phyloP scores from a whole-genome alignment of 2,888 invertebrate genomes.

The Phorcus lineatus region DNA sequence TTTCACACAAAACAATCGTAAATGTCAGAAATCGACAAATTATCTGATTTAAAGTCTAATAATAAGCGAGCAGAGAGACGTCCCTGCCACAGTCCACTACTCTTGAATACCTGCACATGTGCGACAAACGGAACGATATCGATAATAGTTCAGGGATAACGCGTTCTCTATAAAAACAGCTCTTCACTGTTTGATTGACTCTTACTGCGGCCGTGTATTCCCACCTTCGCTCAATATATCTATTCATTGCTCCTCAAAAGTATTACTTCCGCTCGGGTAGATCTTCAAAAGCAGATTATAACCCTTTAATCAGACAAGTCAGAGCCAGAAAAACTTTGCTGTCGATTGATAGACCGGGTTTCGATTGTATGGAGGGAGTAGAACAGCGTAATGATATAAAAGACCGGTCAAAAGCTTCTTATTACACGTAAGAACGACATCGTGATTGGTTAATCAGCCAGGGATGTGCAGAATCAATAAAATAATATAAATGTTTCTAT shows the following conservation, averaged over 20 bases:
- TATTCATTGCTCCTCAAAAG: not conserved
- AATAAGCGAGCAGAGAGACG: too few species aligned
- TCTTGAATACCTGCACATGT: too few species aligned
- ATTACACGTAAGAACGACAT: not conserved
- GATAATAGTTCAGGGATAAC: too few species aligned
- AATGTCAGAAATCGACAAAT: too few species aligned
- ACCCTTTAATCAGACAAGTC: not conserved
- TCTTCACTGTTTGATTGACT: too few species aligned
- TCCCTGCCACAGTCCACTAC: too few species aligned
- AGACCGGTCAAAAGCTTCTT: not conserved
- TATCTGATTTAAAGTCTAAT: too few species aligned
- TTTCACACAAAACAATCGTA: too few species aligned
- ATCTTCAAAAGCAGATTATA: not conserved
- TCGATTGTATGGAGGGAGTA: not conserved
- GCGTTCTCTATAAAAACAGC: too few species aligned
- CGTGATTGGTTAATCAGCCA: not conserved
- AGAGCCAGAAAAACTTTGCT: not conserved
- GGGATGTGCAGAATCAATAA: not conserved
- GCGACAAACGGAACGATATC: too few species aligned
- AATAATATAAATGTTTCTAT: conserved; percentile 15
- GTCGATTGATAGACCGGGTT: not conserved
- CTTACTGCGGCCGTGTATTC: too few species aligned
- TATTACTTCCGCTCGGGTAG: not conserved
- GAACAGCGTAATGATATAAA: not conserved
- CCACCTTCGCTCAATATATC: not conserved